Evolutionary conservation across 1,140 invertebrate genomes (phyloP).

Genomic region (Acromyrmex echinatior): DNA sequence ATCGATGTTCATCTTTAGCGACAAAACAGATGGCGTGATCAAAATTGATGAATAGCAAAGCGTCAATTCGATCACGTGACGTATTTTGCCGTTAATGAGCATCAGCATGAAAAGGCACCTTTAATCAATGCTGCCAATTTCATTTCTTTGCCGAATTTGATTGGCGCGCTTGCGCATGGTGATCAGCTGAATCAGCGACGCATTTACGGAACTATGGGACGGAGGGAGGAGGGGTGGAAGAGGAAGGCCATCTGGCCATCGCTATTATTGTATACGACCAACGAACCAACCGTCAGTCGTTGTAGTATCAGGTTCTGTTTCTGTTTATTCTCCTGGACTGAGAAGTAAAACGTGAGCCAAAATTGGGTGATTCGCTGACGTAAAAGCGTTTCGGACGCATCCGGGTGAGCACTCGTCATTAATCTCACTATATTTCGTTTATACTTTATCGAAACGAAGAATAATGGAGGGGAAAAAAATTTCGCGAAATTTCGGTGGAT

Average conservation of each 20-base stretch:
- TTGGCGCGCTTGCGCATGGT: conserved; percentile 51
- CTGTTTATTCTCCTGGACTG: conserved; percentile 74
- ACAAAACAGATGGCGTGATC: too few relatives aligned
- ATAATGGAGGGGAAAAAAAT: neutral
- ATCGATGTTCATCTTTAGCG: too few relatives aligned
- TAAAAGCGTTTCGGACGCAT: conserved; percentile 83
- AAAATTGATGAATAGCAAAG: too few relatives aligned
- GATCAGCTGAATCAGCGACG: conserved; percentile 77
- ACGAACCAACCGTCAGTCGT: conserved; percentile 78
- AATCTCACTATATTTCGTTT: neutral
- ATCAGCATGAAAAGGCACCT: too few relatives aligned
- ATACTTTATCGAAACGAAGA: neutral
- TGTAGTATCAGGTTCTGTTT: conserved; percentile 41
- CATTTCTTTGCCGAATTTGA: neutral
- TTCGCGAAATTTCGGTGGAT: neutral
- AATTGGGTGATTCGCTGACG: conserved; percentile 81
- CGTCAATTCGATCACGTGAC: too few relatives aligned
- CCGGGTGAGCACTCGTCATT: conserved; percentile 79
- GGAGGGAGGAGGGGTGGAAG: neutral
- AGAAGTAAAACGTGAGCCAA: conserved; percentile 71
- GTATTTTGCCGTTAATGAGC: too few relatives aligned
- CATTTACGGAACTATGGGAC: neutral
- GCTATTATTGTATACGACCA: conserved; percentile 64
- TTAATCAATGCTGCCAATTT: neutral
- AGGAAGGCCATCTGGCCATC: conserved; percentile 77